phyloP scores from a whole-genome alignment of 1,140 invertebrate species.

The Drosophila neocordata region DNA sequence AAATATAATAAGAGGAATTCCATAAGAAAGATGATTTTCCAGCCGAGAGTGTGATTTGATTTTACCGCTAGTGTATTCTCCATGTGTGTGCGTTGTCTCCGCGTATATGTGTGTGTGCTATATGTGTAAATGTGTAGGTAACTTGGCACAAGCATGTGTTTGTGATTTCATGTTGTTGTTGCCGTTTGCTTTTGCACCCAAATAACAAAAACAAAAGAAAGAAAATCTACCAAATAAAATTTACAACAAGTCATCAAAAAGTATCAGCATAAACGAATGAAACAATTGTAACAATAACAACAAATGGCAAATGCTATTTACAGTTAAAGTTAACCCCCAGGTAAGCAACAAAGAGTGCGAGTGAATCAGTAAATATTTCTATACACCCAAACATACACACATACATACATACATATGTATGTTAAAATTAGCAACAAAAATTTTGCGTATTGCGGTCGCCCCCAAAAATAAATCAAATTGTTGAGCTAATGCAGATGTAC shows the following conservation, averaged over 20 bases:
- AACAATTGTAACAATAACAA: constrained; percentile 43
- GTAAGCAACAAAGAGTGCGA: constrained; percentile 13
- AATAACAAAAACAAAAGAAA: background rate
- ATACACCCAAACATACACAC: too few relatives aligned
- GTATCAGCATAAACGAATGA: constrained; percentile 1
- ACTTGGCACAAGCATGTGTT: constrained; percentile 43
- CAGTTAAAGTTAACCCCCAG: constrained; percentile 26
- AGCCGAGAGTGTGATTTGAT: constrained; percentile 2
- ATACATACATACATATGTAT: background rate
- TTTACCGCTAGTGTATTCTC: constrained; percentile 20
- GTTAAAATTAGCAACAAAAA: constrained; percentile 29
- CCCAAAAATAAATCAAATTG: constrained; percentile 59
- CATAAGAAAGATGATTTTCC: background rate
- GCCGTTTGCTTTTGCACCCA: constrained; percentile 34
- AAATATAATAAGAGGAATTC: background rate
- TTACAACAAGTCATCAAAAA: background rate
- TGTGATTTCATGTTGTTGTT: constrained; percentile 68
- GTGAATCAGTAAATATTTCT: background rate
- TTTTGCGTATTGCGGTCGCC: constrained; percentile 50
- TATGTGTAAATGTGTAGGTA: background rate
- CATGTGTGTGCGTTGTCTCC: constrained; percentile 38
- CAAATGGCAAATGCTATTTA: constrained; percentile 7
- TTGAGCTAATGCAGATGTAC: constrained; percentile 46
- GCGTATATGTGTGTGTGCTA: constrained; percentile 25
- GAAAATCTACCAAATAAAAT: background rate